These are phyloP conservation scores for Phalera bucephala DNA, from an alignment of 2,888 invertebrate genomes.

Conservation along the genomic window DNA sequence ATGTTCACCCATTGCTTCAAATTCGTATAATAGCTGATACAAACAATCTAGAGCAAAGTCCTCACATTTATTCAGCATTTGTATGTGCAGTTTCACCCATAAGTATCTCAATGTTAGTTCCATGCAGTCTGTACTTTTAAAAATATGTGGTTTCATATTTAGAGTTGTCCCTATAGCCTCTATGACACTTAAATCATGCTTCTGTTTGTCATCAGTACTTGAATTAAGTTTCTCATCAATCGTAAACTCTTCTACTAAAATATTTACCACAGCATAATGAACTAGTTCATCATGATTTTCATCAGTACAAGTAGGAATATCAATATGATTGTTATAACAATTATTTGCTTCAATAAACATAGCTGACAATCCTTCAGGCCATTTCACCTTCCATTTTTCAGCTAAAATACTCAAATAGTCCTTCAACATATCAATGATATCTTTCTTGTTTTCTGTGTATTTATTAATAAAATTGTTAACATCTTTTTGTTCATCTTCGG, in stretches of 20 bases:
- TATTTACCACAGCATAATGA: slow-evolving; percentile 61
- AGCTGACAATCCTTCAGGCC: slow-evolving; percentile 84
- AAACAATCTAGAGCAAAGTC: slow-evolving; percentile 68
- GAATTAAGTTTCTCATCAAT: slow-evolving; percentile 61
- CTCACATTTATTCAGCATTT: slow-evolving; percentile 65
- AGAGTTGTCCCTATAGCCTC: slow-evolving; percentile 66
- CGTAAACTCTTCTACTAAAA: slow-evolving; percentile 66
- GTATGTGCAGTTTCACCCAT: slow-evolving; percentile 71
- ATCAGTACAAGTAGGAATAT: slow-evolving; percentile 63
- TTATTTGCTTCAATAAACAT: slow-evolving; percentile 85
- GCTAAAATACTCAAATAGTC: slow-evolving; percentile 83
- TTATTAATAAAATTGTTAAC: slow-evolving; percentile 85
- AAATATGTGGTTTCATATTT: slow-evolving; percentile 61
- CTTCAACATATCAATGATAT: slow-evolving; percentile 84
- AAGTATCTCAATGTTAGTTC: slow-evolving; percentile 63
- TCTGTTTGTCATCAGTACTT: slow-evolving; percentile 43
- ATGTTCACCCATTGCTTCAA: slow-evolving; percentile 70
- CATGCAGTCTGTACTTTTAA: slow-evolving; percentile 55
- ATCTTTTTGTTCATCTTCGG: slow-evolving; percentile 85
- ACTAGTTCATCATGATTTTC: slow-evolving; percentile 57
- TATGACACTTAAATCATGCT: slow-evolving; percentile 56
- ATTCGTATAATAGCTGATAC: slow-evolving; percentile 68
- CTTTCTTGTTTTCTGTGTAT: slow-evolving; percentile 80
- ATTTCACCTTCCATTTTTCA: slow-evolving; percentile 84
- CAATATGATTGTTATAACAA: slow-evolving; percentile 74